Evolutionary conservation across 2,888 invertebrate species (phyloP).

Genomic region (Geophilus truncorum): DNA sequence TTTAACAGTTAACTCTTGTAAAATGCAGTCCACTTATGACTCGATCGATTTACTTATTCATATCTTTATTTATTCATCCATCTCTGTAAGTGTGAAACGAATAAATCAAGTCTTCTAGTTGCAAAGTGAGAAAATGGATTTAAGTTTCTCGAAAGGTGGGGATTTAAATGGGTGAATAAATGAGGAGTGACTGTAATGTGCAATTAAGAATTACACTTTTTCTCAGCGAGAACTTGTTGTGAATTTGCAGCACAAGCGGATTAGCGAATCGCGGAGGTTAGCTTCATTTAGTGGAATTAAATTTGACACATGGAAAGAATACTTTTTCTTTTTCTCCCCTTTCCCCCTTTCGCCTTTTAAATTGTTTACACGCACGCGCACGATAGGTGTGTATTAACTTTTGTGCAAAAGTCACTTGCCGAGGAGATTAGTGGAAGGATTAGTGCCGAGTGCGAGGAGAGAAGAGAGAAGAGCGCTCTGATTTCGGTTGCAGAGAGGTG

Average conservation of each 20-base stretch:
- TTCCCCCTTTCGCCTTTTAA: neutral
- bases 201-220: neutral
- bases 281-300: conserved; percentile 17
- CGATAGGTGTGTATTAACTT: conserved; percentile 1
- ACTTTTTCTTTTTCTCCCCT: neutral
- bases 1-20: no score
- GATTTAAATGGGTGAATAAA: neutral
- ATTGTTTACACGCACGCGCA: neutral
- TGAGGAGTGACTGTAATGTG: neutral
- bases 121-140: neutral
- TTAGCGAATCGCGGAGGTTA: neutral
- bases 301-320: conserved; percentile 12
- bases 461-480: no score
- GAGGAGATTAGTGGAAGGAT: conserved; percentile 6
- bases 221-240: neutral
- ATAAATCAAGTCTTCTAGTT: no score
- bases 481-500: no score
- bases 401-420: neutral
- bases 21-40: no score
- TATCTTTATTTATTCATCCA: no score
- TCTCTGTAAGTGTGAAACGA: no score
- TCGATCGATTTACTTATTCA: no score
- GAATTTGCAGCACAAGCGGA: neutral
- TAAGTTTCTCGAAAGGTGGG: neutral
- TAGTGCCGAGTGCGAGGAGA: neutral